phyloP scores from a whole-genome alignment of 2,888 invertebrate species.

The Phengaris alcon region DNA sequence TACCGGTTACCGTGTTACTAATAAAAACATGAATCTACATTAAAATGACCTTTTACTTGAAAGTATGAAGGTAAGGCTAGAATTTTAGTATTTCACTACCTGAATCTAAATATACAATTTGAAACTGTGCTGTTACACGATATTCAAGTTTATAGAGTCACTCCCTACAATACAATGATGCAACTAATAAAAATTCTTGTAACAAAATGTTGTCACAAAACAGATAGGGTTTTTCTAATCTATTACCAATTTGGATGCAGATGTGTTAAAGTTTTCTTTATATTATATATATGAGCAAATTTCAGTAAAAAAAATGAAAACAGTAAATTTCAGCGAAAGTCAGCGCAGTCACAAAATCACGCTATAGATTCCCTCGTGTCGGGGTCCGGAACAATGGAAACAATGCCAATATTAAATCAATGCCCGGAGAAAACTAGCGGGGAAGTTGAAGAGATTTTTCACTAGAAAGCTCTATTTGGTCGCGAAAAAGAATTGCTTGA shows the following conservation, averaged over 20 bases:
- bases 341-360: neutral
- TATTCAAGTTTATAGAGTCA: no score
- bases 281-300: neutral
- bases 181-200: neutral
- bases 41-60: no score
- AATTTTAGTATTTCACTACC: no score
- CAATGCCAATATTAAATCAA: slow-evolving; percentile 24
- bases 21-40: no score
- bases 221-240: neutral
- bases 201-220: neutral
- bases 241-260: no score
- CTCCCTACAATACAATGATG: no score
- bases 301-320: no score
- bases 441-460: slow-evolving; percentile 15
- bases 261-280: neutral
- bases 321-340: neutral
- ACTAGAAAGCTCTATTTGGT: slow-evolving; percentile 19
- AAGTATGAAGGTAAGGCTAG: no score
- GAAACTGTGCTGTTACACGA: no score
- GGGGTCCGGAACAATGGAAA: slow-evolving; percentile 18
- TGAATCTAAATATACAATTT: no score
- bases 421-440: slow-evolving; percentile 9
- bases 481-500: slow-evolving; percentile 11
- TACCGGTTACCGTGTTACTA: neutral
- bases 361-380: slow-evolving; percentile 5